Percentiles rank a stretch among this genome's conserved stretches.
These are phyloP conservation scores for Strix uralensis DNA, from an alignment of 2,113 vertebrate genomes.

Conservation along the genomic window DNA sequence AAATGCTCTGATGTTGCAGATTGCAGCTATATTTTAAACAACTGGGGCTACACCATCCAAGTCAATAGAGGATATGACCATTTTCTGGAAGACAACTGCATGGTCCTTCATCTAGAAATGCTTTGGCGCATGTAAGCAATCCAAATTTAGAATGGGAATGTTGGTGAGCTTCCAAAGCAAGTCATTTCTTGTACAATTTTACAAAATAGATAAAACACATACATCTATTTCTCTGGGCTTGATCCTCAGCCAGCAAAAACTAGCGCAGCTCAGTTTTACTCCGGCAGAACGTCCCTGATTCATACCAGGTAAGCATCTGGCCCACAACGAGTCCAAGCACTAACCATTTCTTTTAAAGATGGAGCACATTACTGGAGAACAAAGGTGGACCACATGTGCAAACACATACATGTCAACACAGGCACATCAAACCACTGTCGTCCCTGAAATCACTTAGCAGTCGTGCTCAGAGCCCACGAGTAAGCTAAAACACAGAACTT, in stretches of 20 bases:
- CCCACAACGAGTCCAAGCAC: fast-evolving
- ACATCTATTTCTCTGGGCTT: neutral
- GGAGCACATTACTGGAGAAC: neutral
- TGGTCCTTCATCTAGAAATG: neutral
- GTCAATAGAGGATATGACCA: neutral
- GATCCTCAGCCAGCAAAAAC: neutral
- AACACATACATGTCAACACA: neutral
- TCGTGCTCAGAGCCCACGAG: neutral
- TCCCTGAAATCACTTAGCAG: neutral
- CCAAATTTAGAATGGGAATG: neutral
- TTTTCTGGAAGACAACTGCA: neutral
- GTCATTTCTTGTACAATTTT: neutral
- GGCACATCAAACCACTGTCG: neutral
- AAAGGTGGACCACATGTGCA: neutral
- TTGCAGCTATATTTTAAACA: neutral
- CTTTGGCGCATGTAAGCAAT: neutral
- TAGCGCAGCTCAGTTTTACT: neutral
- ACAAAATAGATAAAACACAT: neutral
- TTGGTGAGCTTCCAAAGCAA: neutral
- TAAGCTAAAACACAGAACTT: neutral
- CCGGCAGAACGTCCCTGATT: neutral
- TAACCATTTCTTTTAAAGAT: neutral
- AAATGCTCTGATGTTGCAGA: neutral
- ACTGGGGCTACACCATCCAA: neutral
- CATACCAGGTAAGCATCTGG: neutral